Evolutionary conservation across 2,797 vertebrate genomes (phyloP).

Genomic region (Staurois parvus): DNA sequence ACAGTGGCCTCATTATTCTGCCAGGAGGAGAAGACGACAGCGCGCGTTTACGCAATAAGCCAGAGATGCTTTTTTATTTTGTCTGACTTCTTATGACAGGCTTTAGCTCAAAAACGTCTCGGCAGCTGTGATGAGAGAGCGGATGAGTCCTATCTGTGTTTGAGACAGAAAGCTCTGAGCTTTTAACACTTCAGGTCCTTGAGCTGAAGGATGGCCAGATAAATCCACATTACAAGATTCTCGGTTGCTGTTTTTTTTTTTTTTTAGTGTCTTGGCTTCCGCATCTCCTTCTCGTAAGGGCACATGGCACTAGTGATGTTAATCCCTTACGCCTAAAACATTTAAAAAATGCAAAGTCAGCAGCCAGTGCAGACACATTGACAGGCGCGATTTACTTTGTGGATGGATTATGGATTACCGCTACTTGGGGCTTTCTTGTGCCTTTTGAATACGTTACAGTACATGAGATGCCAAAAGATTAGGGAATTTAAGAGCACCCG

Average conservation of each 20-base stretch:
- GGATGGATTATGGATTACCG: conserved; percentile 68
- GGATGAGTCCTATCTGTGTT: conserved; percentile 13
- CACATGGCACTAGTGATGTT: conserved; percentile 42
- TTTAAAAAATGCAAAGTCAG: conserved; percentile 66
- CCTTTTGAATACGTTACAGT: conserved; percentile 62
- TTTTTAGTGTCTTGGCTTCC: conserved; percentile 29
- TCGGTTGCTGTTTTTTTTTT: neutral
- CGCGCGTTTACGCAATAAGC: conserved; percentile 50
- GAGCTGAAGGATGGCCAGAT: conserved; percentile 60
- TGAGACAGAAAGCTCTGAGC: conserved; percentile 61
- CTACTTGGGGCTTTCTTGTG: conserved; percentile 50
- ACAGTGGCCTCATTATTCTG: conserved; percentile 55
- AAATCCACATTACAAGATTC: conserved; percentile 58
- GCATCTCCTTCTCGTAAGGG: conserved; percentile 23
- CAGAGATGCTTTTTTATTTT: conserved; percentile 56
- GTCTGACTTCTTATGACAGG: conserved; percentile 56
- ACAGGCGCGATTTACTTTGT: conserved; percentile 57
- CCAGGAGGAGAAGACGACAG: conserved; percentile 39
- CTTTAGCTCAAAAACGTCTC: conserved; percentile 44
- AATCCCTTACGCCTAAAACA: conserved; percentile 59
- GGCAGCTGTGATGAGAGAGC: conserved; percentile 9
- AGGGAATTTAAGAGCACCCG: neutral
- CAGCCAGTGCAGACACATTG: conserved; percentile 64
- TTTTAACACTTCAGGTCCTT: conserved; percentile 62
- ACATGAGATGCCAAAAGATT: conserved; percentile 9